Base-by-base conservation (phyloP, 2,113 vertebrate species). In the Glaucomys volans region DNA sequence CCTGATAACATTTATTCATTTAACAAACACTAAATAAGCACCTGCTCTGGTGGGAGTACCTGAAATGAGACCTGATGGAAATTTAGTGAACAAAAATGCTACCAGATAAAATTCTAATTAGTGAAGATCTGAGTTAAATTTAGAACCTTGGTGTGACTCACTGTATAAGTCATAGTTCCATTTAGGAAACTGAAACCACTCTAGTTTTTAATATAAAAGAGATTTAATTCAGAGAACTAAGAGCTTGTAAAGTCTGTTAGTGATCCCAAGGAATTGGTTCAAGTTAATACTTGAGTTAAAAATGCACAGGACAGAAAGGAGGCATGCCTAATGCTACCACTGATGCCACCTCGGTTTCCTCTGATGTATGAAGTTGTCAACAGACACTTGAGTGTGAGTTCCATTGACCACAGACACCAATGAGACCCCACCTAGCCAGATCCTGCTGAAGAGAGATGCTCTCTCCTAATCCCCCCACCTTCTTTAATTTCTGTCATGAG, bases 71-170 rank as follows among this genome's bases (percentile, higher is more conserved):
- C 75, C 24, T 85, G 42, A 32, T 10, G 66, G 47, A 84, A 44
- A 52, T 91, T 74, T 12, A 69, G 22, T 79, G 72, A 59, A 50
- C 37, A 72, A 79, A 72, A 50, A 64, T 26, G 26, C 75, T 75
- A 47, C 62, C 14, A 40, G 24, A 62, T 74, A 79, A 91, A 95
- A 44, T 64, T 67, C 69, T 69, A 64, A 44, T 74, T 37, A 75
- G 42, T 69, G 42, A 96, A 91, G 79, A 96, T 32, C 35, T 4
- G 22, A 59, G 32, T 83, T 91, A 91, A 76, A 90, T 90, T 79
- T 91, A 85, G 30, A 47, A 72, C 67, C 26, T 72, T 52, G 22
- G 32, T 87, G 8, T 84, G 75, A 95, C 30, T 93, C 50, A 62
- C 14, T 83, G 17, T 66, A 64, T 14, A 16, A 35, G 18, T 82